Evolutionary conservation across 2,888 invertebrate genomes (phyloP).

Genomic region (Helobdella robusta): DNA sequence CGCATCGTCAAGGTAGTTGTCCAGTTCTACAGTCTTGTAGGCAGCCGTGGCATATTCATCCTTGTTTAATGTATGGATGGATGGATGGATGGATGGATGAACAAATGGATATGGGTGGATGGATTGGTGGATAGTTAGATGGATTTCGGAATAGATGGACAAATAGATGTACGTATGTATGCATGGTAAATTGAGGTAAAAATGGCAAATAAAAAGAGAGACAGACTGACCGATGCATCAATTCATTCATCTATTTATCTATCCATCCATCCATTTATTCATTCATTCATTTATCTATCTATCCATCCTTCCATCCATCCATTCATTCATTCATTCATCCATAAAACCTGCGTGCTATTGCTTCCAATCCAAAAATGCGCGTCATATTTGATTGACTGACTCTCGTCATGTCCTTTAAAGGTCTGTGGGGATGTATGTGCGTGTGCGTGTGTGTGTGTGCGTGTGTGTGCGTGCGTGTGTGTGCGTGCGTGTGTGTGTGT

Average conservation of each 20-base stretch:
- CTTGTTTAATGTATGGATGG: conserved; percentile 13
- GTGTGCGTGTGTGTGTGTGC: too few species aligned
- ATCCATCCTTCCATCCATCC: too few species aligned
- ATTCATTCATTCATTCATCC: too few species aligned
- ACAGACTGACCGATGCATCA: background rate
- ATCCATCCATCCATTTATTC: too few species aligned
- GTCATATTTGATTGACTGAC: conserved; percentile 42
- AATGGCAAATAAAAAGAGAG: background rate
- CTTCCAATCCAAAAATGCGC: conserved; percentile 50
- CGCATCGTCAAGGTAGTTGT: conserved; percentile 44
- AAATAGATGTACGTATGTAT: background rate
- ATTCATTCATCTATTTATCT: too few species aligned
- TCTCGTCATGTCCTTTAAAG: conserved; percentile 39
- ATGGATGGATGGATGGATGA: background rate
- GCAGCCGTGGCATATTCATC: conserved; percentile 50
- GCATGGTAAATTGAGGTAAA: background rate
- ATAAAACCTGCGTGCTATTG: conserved; percentile 46
- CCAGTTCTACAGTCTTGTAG: conserved; percentile 50
- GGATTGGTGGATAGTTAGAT: background rate
- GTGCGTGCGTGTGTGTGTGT: too few species aligned
- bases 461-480: too few species aligned
- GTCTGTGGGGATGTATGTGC: conserved; percentile 39
- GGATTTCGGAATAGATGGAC: background rate
- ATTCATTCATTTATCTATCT: too few species aligned
- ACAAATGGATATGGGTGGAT: background rate